Percentiles rank a stretch among this genome's conserved stretches.
Conservation (phyloP, 2,888 invertebrate genomes). For the Nineta flava region DNA sequence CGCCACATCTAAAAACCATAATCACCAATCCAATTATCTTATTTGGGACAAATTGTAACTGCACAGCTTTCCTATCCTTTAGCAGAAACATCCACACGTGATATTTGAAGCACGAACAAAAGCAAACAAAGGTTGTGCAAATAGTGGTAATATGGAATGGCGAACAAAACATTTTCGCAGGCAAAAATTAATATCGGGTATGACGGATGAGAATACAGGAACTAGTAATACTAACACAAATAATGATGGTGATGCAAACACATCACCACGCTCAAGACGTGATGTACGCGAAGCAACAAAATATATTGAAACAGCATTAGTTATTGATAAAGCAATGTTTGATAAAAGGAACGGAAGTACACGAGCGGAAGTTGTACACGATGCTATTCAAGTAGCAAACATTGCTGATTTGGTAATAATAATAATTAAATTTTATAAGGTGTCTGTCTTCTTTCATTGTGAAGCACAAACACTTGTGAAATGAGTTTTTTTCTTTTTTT, state of each 20-base stretch:
- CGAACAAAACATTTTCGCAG: slow-evolving; percentile 44
- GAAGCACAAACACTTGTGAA: background rate
- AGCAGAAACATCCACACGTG: slow-evolving; percentile 96
- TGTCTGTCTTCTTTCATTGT: background rate
- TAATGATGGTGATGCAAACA: slow-evolving; percentile 15
- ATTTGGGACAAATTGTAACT: slow-evolving; percentile 20
- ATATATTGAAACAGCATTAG: slow-evolving; percentile 89
- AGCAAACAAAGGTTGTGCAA: slow-evolving; percentile 83
- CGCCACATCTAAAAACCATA: background rate
- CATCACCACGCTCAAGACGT: slow-evolving; percentile 34
- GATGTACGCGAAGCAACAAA: slow-evolving; percentile 85
- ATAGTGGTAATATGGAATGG: slow-evolving; percentile 61
- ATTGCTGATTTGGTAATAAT: slow-evolving; percentile 84
- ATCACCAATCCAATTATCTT: background rate
- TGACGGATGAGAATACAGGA: slow-evolving; percentile 11
- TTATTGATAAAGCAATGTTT: slow-evolving; percentile 94
- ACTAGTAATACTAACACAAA: slow-evolving; percentile 20
- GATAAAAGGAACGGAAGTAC: slow-evolving; percentile 82
- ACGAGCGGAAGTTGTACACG: slow-evolving; percentile 75
- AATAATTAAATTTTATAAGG: background rate
- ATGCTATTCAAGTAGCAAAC: slow-evolving; percentile 93
- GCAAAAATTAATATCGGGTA: slow-evolving; percentile 36
- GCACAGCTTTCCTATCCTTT: slow-evolving; percentile 42
- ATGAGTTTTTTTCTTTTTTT: background rate
- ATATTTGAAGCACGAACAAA: slow-evolving; percentile 90